Conservation (phyloP, 2,113 vertebrate genomes). For the Dissostichus mawsoni region DNA sequence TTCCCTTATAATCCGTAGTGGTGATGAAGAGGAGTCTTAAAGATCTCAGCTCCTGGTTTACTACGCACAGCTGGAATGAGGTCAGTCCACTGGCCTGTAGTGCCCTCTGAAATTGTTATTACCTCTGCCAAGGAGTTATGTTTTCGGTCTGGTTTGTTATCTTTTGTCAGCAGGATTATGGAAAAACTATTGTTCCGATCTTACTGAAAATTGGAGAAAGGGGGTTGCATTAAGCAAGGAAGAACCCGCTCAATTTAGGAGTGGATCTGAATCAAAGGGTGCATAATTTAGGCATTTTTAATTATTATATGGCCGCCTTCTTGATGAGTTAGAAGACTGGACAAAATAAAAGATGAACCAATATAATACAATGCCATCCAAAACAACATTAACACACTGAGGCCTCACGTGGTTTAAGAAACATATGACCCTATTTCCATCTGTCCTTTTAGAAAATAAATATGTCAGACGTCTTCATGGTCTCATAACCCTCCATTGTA, state of each 20-base stretch:
- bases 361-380: neutral
- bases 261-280: too few relatives aligned
- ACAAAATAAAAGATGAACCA: neutral
- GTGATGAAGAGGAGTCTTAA: constrained; percentile 69
- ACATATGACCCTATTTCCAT: constrained; percentile 10
- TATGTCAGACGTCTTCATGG: constrained; percentile 34
- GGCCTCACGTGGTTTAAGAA: too few relatives aligned
- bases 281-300: neutral
- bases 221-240: too few relatives aligned
- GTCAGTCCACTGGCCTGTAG: constrained; percentile 40
- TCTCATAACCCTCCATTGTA: constrained; percentile 29
- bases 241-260: too few relatives aligned
- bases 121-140: constrained; percentile 8
- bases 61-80: constrained; percentile 61
- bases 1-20: constrained; percentile 68
- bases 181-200: too few relatives aligned
- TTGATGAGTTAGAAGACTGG: neutral
- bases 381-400: neutral
- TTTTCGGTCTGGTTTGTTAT: too few relatives aligned
- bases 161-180: too few relatives aligned
- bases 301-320: neutral
- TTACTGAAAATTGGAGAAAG: too few relatives aligned
- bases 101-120: constrained; percentile 16
- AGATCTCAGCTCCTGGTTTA: constrained; percentile 63
- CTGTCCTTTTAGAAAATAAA: constrained; percentile 14